Percentiles rank a stretch among this genome's conserved stretches.
Conservation (phyloP, 1,140 invertebrate genomes). For the Eupristina koningsbergeri region DNA sequence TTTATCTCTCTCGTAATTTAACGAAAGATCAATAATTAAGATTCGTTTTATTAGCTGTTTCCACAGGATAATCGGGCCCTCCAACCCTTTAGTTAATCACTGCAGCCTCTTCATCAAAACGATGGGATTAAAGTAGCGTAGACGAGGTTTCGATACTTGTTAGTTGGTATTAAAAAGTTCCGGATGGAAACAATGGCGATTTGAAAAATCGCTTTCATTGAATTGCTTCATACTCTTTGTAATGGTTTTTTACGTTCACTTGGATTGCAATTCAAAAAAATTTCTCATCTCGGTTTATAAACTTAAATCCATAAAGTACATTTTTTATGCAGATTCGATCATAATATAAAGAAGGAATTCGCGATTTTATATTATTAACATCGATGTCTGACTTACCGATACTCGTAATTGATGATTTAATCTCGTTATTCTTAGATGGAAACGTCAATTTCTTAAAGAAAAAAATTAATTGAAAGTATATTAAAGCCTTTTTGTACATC, state of each 20-base stretch:
- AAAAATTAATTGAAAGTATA: too few species aligned
- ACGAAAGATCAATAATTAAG: constrained; percentile 22
- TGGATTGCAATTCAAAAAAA: background rate
- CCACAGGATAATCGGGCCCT: background rate
- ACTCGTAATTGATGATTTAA: too few species aligned
- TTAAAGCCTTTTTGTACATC: too few species aligned
- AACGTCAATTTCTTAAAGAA: too few species aligned
- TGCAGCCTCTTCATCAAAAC: background rate
- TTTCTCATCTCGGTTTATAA: background rate
- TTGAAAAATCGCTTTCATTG: background rate
- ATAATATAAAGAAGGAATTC: too few species aligned
- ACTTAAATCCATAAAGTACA: too few species aligned
- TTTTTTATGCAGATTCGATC: too few species aligned
- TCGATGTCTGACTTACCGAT: too few species aligned
- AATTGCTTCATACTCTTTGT: background rate
- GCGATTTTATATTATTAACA: too few species aligned
- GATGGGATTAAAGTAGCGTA: background rate
- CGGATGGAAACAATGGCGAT: background rate
- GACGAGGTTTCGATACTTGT: constrained; percentile 32
- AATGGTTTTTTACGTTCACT: background rate
- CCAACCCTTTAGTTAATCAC: background rate
- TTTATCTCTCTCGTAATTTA: background rate
- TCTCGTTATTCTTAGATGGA: too few species aligned
- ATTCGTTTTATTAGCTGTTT: constrained; percentile 10
- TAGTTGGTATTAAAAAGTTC: background rate